Conservation (phyloP, 2,888 invertebrate species). For the Heliothis peltigera region DNA sequence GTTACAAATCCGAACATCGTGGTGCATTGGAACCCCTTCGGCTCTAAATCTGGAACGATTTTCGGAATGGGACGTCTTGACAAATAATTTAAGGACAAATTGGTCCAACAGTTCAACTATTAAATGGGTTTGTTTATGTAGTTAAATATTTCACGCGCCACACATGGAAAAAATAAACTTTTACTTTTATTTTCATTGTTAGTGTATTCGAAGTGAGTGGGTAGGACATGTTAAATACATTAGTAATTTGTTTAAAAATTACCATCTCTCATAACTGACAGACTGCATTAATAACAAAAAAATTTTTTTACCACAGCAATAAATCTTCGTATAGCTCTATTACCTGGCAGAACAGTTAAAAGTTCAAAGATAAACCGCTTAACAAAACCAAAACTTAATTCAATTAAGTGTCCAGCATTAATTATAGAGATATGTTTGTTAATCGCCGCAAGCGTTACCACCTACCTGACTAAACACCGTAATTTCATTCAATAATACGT, state of each 20-base stretch:
- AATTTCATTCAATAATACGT: constrained; percentile 68
- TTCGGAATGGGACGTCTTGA: constrained; percentile 84
- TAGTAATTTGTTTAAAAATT: constrained; percentile 6
- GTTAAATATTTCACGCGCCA: constrained; percentile 58
- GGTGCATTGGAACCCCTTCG: constrained; percentile 78
- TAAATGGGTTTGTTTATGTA: constrained; percentile 76
- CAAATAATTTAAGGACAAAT: constrained; percentile 87
- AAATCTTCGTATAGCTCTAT: constrained; percentile 15
- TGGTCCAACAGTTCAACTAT: constrained; percentile 78
- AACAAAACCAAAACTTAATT: constrained; percentile 49
- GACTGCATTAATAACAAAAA: not conserved
- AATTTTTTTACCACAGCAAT: constrained; percentile 17
- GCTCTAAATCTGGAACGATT: constrained; percentile 87
- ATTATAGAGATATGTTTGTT: constrained; percentile 52
- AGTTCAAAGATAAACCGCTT: constrained; percentile 39
- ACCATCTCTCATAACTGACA: not conserved
- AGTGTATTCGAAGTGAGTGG: constrained; percentile 48
- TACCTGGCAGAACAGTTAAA: constrained; percentile 20
- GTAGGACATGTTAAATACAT: constrained; percentile 49
- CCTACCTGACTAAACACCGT: constrained; percentile 61
- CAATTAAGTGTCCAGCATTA: constrained; percentile 47
- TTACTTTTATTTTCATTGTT: constrained; percentile 47
- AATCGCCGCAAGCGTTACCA: constrained; percentile 61
- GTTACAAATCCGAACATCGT: constrained; percentile 75
- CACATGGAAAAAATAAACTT: constrained; percentile 44